Evolutionary conservation across 2,797 vertebrate species (phyloP).

Genomic region (Pagetopsis macropterus): DNA sequence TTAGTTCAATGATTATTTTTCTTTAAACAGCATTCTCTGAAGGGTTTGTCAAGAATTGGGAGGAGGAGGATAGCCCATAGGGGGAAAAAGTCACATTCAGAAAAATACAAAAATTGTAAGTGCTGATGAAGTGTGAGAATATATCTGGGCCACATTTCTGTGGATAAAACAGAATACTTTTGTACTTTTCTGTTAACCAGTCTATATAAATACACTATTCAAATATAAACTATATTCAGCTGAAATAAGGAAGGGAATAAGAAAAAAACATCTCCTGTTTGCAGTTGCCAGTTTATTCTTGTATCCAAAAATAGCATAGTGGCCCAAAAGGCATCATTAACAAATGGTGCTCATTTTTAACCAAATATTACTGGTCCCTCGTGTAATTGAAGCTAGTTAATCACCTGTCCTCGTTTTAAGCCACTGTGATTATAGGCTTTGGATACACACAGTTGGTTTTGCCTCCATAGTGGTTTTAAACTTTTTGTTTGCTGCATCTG

Average conservation of each 20-base stretch:
- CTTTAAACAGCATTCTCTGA: slow-evolving; percentile 52
- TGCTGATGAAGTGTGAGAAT: slow-evolving; percentile 53
- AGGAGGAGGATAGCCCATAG: slow-evolving; percentile 50
- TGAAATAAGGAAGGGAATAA: slow-evolving; percentile 6
- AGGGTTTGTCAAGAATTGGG: slow-evolving; percentile 52
- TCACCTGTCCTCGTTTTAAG: slow-evolving; percentile 9
- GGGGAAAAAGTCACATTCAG: slow-evolving; percentile 52
- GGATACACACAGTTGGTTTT: background rate
- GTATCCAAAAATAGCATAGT: slow-evolving; percentile 11
- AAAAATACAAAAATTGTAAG: slow-evolving; percentile 35
- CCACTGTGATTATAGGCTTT: slow-evolving; percentile 14
- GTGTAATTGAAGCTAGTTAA: slow-evolving; percentile 8
- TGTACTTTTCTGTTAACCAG: slow-evolving; percentile 38
- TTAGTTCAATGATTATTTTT: slow-evolving; percentile 51
- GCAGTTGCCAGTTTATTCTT: background rate
- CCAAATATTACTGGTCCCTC: slow-evolving; percentile 5
- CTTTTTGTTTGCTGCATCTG: slow-evolving; percentile 49
- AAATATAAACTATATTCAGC: slow-evolving; percentile 17
- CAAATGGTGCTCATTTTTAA: slow-evolving; percentile 8
- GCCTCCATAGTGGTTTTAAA: slow-evolving; percentile 20
- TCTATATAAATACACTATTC: slow-evolving; percentile 33
- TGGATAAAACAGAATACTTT: slow-evolving; percentile 36
- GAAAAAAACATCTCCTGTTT: slow-evolving; percentile 22
- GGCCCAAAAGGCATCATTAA: background rate
- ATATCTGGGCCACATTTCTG: slow-evolving; percentile 58